A percentile compares a stretch with the other conserved stretches of the same genome.
Conservation (phyloP, 2,888 invertebrate genomes). For the Sarcophaga variegata region DNA sequence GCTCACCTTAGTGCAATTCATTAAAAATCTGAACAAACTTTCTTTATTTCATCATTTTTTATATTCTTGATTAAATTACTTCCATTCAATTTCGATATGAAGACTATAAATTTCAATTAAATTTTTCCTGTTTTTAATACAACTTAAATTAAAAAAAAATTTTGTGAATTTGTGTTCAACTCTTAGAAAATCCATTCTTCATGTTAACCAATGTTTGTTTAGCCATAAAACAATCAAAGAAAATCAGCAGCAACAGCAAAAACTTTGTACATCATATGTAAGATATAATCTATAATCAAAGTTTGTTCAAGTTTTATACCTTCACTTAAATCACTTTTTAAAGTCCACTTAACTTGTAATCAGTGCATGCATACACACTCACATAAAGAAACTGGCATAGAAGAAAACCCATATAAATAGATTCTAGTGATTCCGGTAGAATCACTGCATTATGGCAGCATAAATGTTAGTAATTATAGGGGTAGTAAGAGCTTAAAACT, state of each 20-base stretch:
- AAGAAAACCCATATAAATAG: neutral
- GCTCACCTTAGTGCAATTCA: too few species aligned
- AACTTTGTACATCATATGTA: constrained; percentile 22
- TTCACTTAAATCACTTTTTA: constrained; percentile 52
- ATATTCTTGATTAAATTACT: too few species aligned
- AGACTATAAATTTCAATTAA: too few species aligned
- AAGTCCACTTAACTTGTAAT: constrained; percentile 61
- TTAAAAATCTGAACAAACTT: too few species aligned
- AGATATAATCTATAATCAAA: constrained; percentile 52
- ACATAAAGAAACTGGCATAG: constrained; percentile 17
- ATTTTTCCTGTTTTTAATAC: too few species aligned
- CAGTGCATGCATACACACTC: constrained; percentile 16
- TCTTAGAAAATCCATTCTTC: too few species aligned
- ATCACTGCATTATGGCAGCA: constrained; percentile 6
- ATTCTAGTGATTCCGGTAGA: neutral
- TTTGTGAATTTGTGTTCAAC: too few species aligned
- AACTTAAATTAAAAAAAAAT: too few species aligned
- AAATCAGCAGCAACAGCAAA: neutral
- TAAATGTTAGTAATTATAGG: neutral
- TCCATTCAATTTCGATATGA: too few species aligned
- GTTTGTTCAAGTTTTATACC: constrained; percentile 51
- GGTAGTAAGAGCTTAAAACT: neutral
- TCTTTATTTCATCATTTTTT: too few species aligned
- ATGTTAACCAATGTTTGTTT: neutral
- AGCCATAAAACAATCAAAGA: neutral